Evolutionary conservation across 1,140 invertebrate species (phyloP).

Genomic region (Pentalonia nigronervosa): DNA sequence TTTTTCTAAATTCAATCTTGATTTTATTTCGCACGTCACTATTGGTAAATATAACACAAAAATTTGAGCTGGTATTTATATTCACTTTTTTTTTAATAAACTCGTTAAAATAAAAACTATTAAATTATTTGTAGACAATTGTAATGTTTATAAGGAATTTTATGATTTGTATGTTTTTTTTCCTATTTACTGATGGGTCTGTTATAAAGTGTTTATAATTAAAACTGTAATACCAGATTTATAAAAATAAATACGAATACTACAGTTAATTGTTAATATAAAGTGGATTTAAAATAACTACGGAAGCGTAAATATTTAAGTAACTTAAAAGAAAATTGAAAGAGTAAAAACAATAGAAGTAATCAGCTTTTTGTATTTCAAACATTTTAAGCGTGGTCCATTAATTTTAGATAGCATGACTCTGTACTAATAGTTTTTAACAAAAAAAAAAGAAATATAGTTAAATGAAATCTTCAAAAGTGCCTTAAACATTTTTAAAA

Average conservation of each 20-base stretch:
- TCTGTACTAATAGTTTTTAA: not conserved
- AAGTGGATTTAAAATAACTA: not conserved
- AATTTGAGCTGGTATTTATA: not conserved
- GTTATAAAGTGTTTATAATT: not conserved
- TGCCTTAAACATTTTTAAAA: not conserved
- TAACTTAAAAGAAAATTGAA: constrained; percentile 13
- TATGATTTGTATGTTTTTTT: not conserved
- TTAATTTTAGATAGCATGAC: not conserved
- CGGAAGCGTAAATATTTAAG: not conserved
- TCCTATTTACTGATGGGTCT: not conserved
- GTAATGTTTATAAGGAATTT: not conserved
- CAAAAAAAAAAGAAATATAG: not conserved
- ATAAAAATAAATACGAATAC: not conserved
- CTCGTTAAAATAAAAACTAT: not conserved
- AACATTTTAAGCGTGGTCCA: not conserved
- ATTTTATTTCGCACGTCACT: not conserved
- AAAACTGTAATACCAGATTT: not conserved
- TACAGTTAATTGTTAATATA: not conserved
- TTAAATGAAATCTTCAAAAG: not conserved
- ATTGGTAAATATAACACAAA: not conserved
- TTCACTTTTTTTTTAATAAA: not conserved
- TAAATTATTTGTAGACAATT: not conserved
- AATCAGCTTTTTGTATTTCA: not conserved
- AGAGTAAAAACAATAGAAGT: not conserved
- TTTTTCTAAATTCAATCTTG: too few species aligned